Conservation (phyloP, 1,140 invertebrate genomes). For the Temnothorax nylanderi region DNA sequence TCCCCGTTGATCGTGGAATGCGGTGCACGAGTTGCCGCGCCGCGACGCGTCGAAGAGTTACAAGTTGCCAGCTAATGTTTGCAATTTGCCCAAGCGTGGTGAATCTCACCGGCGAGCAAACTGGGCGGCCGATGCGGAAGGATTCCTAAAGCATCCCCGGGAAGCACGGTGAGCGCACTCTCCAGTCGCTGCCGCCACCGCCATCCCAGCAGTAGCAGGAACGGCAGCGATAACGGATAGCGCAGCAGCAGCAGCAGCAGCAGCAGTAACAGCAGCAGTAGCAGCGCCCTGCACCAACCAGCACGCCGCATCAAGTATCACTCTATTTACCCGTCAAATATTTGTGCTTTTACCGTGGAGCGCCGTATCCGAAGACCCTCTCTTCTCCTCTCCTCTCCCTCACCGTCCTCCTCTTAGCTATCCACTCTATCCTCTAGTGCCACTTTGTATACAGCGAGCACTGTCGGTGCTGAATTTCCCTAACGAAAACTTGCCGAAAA, state of each 20-base stretch:
- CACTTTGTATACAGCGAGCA: constrained; percentile 84
- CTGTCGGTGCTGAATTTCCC: constrained; percentile 82
- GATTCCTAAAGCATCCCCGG: constrained; percentile 78
- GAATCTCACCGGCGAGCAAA: constrained; percentile 78
- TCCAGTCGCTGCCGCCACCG: constrained; percentile 56
- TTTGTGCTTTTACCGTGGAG: constrained; percentile 85
- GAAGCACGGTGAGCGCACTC: constrained; percentile 71
- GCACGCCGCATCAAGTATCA: constrained; percentile 84
- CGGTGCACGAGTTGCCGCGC: not conserved
- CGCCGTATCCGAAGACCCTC: constrained; percentile 79
- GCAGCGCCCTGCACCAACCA: constrained; percentile 73
- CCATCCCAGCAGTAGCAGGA: constrained; percentile 42
- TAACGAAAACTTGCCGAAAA: constrained; percentile 85
- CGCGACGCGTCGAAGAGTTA: constrained; percentile 73
- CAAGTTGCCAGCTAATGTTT: constrained; percentile 82
- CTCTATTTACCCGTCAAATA: constrained; percentile 86
- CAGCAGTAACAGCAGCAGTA: constrained; percentile 59
- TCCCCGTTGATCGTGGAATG: not conserved
- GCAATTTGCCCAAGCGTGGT: constrained; percentile 79
- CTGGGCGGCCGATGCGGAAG: constrained; percentile 75
- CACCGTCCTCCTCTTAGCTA: constrained; percentile 72
- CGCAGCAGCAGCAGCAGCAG: constrained; percentile 47
- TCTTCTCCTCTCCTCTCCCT: constrained; percentile 56
- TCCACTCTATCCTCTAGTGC: constrained; percentile 81
- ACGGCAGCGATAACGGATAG: constrained; percentile 37